Conservation (phyloP, 2,888 invertebrate genomes). For the Lochmaea crataegi region DNA sequence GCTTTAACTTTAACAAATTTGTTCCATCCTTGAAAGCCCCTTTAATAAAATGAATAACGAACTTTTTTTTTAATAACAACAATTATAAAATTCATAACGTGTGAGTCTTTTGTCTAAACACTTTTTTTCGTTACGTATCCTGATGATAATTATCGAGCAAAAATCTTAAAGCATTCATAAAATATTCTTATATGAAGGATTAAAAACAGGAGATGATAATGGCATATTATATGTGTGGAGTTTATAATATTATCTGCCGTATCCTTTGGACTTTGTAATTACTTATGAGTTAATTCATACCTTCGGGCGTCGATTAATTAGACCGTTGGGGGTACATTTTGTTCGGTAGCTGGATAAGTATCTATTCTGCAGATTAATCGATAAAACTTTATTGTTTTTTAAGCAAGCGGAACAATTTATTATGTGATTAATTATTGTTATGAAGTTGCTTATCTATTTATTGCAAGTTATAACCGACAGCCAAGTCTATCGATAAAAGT, state of each 20-base stretch:
- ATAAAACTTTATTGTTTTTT: background rate
- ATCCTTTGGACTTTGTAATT: slow-evolving; percentile 39
- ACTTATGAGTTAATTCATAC: slow-evolving; percentile 19
- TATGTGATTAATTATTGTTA: slow-evolving; percentile 3
- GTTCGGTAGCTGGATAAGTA: background rate
- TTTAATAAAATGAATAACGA: background rate
- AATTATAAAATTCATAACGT: slow-evolving; percentile 31
- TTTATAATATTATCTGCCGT: slow-evolving; percentile 38
- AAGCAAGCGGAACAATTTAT: slow-evolving; percentile 1
- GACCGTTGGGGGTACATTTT: slow-evolving; percentile 6
- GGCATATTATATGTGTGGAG: slow-evolving; percentile 27
- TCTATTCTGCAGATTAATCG: background rate
- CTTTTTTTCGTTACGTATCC: background rate
- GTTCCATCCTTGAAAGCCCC: background rate
- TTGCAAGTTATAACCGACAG: background rate
- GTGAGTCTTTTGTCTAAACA: slow-evolving; percentile 32
- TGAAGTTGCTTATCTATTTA: slow-evolving; percentile 25
- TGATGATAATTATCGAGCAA: slow-evolving; percentile 36
- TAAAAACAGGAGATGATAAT: slow-evolving; percentile 41
- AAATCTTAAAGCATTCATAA: slow-evolving; percentile 33
- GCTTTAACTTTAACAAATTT: background rate
- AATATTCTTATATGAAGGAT: slow-evolving; percentile 17
- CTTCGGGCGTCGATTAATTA: background rate
- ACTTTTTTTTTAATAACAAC: slow-evolving; percentile 27
- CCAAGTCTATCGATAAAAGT: background rate